phyloP scores from a whole-genome alignment of 2,888 invertebrate species.

The Tachystola acroxantha region DNA sequence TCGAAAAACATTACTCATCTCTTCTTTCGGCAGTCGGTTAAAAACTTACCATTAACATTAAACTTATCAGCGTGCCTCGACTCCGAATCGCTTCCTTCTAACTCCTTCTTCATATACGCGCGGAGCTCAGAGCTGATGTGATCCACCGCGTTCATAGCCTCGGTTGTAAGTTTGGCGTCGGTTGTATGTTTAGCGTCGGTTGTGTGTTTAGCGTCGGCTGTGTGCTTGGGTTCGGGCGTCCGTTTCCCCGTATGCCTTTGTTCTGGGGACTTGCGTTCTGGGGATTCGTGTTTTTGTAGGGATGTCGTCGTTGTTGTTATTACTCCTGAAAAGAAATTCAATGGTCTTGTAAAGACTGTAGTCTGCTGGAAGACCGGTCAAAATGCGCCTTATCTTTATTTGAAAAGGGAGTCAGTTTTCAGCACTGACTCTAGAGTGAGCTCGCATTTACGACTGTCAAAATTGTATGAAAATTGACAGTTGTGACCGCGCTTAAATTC shows the following conservation, averaged over 20 bases:
- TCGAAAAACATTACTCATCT: too few species aligned
- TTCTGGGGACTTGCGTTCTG: constrained; percentile 10
- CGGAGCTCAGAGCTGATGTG: constrained; percentile 3
- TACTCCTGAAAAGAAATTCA: constrained; percentile 26
- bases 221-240: not conserved
- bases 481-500: too few species aligned
- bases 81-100: constrained; percentile 22
- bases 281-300: constrained; percentile 12
- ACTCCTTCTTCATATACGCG: constrained; percentile 19
- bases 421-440: too few species aligned
- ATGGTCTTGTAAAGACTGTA: too few species aligned
- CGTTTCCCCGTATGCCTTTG: constrained; percentile 3
- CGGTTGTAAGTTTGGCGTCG: not conserved
- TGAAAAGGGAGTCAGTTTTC: too few species aligned
- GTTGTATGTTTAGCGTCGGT: not conserved
- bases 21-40: too few species aligned
- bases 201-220: not conserved
- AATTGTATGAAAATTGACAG: too few species aligned
- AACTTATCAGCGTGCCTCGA: constrained; percentile 32
- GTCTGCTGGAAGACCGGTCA: too few species aligned
- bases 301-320: constrained; percentile 38
- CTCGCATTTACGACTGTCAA: too few species aligned
- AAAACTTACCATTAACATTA: constrained; percentile 49
- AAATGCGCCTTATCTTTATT: too few species aligned
- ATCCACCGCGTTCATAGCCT: not conserved